A percentile compares a stretch with the other conserved stretches of the same genome.
phyloP scores from a whole-genome alignment of 2,797 vertebrate genomes.

The Malurus leucopterus region DNA sequence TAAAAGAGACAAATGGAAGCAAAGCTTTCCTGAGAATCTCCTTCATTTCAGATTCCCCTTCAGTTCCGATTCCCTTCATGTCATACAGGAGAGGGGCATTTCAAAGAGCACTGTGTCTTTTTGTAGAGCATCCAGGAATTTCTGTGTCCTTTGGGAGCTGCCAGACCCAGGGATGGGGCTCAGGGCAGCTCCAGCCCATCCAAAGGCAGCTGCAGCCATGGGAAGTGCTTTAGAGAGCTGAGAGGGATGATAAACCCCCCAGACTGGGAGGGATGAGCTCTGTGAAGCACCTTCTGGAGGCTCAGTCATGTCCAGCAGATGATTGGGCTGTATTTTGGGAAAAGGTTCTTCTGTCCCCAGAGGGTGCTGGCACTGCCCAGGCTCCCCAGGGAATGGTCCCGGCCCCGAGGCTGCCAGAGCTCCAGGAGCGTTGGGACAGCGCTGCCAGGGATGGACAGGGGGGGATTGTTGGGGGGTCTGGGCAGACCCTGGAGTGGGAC shows the following conservation, averaged over 20 bases:
- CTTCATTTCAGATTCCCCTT: not conserved
- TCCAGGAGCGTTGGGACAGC: accelerated
- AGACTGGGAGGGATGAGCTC: not conserved
- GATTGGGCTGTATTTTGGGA: accelerated
- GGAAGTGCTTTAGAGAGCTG: not conserved
- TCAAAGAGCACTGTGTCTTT: not conserved
- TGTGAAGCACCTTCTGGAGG: too few species aligned
- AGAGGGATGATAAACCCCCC: not conserved
- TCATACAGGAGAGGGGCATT: not conserved
- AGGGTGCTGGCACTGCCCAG: not conserved
- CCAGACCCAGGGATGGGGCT: not conserved
- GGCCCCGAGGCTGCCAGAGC: not conserved
- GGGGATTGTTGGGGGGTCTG: not conserved
- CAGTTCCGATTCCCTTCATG: not conserved
- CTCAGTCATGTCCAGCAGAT: not conserved
- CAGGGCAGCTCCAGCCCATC: not conserved
- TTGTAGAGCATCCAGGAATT: not conserved
- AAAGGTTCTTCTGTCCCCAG: not conserved
- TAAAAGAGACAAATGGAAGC: accelerated
- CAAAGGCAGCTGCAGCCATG: not conserved
- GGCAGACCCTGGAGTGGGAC: accelerated
- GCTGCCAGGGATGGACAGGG: not conserved
- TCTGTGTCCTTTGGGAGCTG: not conserved
- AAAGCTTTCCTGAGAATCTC: not conserved
- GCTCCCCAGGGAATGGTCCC: not conserved